phyloP scores from a whole-genome alignment of 2,888 invertebrate species.

The Antitype chi region DNA sequence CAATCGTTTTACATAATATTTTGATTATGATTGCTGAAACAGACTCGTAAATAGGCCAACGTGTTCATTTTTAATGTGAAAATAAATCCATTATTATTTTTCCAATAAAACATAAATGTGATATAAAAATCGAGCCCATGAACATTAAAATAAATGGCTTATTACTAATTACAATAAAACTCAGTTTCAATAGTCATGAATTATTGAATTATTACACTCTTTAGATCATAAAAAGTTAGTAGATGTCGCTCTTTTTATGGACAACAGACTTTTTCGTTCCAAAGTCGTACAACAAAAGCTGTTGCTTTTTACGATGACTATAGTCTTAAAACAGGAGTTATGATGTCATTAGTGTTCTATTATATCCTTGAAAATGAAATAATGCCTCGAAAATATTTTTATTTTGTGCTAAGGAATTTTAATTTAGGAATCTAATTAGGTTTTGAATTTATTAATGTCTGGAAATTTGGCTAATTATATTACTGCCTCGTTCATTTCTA shows the following conservation, averaged over 20 bases:
- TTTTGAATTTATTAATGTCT: constrained; percentile 21
- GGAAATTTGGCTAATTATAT: constrained; percentile 2
- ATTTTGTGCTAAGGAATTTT: constrained; percentile 38
- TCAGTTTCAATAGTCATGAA: constrained; percentile 44
- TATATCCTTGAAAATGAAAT: constrained; percentile 58
- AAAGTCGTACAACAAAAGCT: constrained; percentile 64
- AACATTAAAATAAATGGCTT: constrained; percentile 14
- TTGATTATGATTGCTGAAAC: neutral
- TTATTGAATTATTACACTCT: constrained; percentile 62
- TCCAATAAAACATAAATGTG: too few species aligned
- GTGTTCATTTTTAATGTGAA: neutral
- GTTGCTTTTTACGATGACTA: constrained; percentile 67
- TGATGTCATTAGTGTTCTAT: constrained; percentile 66
- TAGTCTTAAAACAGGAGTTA: constrained; percentile 65
- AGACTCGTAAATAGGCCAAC: neutral
- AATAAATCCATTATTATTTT: neutral
- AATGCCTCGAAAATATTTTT: constrained; percentile 56
- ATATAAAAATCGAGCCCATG: neutral
- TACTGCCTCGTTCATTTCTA: neutral
- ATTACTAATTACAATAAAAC: constrained; percentile 51
- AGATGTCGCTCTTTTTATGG: constrained; percentile 65
- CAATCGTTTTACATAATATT: too few species aligned
- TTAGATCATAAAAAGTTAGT: constrained; percentile 70
- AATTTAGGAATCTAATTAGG: constrained; percentile 39
- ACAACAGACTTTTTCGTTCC: constrained; percentile 57